phyloP scores from a whole-genome alignment of 2,888 invertebrate genomes.

The Diadromus collaris region DNA sequence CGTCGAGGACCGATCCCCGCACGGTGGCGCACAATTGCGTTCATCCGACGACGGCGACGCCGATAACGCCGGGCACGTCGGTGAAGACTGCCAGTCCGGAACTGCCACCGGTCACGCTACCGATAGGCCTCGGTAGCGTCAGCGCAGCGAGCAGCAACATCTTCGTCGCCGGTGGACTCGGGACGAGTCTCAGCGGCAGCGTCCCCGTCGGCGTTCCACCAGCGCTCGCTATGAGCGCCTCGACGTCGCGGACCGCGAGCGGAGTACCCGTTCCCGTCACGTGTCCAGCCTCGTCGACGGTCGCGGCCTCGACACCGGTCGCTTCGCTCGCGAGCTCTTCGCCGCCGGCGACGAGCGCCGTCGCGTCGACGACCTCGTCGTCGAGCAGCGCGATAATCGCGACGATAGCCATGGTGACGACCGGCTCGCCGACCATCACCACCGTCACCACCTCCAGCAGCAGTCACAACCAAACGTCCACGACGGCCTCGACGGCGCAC shows the following conservation, averaged over 20 bases:
- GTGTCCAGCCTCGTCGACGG: conserved; percentile 54
- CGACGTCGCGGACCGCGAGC: conserved; percentile 49
- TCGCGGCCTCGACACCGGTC: conserved; percentile 56
- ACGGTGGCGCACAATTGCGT: conserved; percentile 72
- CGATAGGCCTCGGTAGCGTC: conserved; percentile 69
- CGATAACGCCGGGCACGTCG: conserved; percentile 74
- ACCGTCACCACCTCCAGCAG: conserved; percentile 61
- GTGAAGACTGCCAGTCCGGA: conserved; percentile 73
- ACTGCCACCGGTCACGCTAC: conserved; percentile 76
- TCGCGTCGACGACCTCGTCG: conserved; percentile 68
- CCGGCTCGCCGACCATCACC: conserved; percentile 68
- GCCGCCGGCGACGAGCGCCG: conserved; percentile 61
- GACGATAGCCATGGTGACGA: conserved; percentile 61
- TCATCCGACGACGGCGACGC: conserved; percentile 76
- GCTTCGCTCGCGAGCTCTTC: conserved; percentile 9
- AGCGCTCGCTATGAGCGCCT: conserved; percentile 39
- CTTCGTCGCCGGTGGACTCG: conserved; percentile 60
- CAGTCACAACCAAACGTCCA: conserved; percentile 53
- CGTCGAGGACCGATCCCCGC: conserved; percentile 72
- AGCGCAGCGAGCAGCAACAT: conserved; percentile 65
- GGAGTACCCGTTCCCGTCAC: conserved; percentile 23
- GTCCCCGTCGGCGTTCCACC: background rate
- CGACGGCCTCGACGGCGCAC: conserved; percentile 67
- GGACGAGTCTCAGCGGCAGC: conserved; percentile 55
- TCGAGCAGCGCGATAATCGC: conserved; percentile 65